Evolutionary conservation across 64 coral and sea anemone species (phyloP).

Genomic region (Trachythela sp.): DNA sequence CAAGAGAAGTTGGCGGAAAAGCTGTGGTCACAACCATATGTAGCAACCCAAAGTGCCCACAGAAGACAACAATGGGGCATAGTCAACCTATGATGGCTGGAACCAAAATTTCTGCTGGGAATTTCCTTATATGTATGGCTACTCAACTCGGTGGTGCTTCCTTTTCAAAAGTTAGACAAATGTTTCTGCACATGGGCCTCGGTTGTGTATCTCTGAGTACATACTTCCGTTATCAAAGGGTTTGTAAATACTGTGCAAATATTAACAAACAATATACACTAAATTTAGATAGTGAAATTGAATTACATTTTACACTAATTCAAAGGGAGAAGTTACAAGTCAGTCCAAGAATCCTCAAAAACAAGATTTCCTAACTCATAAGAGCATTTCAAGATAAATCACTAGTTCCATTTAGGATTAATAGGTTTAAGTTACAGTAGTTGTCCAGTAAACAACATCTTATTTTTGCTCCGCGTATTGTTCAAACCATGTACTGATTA

Average conservation of each 20-base stretch:
- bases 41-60: not conserved
- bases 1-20: not conserved
- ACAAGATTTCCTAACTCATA: too few species aligned
- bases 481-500: too few species aligned
- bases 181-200: slow-evolving; percentile 19
- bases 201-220: slow-evolving; percentile 27
- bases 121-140: slow-evolving; percentile 28
- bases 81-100: slow-evolving; percentile 16
- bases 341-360: too few species aligned
- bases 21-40: not conserved
- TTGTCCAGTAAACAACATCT: too few species aligned
- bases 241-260: slow-evolving; percentile 18
- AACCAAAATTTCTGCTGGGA: slow-evolving; percentile 33
- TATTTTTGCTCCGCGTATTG: too few species aligned
- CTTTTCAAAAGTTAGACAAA: slow-evolving; percentile 19
- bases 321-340: too few species aligned
- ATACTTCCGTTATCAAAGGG: slow-evolving; percentile 28
- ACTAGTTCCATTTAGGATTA: too few species aligned
- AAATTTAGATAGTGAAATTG: too few species aligned
- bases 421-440: too few species aligned
- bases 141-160: slow-evolving; percentile 22
- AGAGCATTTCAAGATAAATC: too few species aligned
- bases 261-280: too few species aligned
- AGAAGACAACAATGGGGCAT: slow-evolving; percentile 25
- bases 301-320: too few species aligned